Percentiles rank a stretch among this genome's conserved stretches.
Conservation (phyloP, 2,888 invertebrate species). For the Callimorpha dominula region DNA sequence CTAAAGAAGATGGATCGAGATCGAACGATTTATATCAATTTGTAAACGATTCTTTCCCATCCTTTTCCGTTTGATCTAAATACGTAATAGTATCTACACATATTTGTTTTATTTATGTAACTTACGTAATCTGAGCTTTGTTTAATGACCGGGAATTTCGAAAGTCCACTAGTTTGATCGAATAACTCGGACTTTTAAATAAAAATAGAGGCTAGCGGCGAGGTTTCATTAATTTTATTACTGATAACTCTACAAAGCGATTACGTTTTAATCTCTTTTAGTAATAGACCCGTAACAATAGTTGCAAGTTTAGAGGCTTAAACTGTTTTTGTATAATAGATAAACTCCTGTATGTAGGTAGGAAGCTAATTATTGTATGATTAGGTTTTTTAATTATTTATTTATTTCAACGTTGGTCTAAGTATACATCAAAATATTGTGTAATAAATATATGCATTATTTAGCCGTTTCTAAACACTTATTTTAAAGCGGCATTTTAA, state of each 20-base stretch:
- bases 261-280: no score
- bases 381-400: background rate
- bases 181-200: slow-evolving; percentile 14
- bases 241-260: slow-evolving; percentile 21
- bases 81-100: slow-evolving; percentile 58
- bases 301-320: background rate
- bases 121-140: slow-evolving; percentile 21
- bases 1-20: slow-evolving; percentile 82
- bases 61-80: slow-evolving; percentile 72
- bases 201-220: slow-evolving; percentile 6
- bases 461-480: background rate
- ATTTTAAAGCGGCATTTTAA: slow-evolving; percentile 2
- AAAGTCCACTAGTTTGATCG: slow-evolving; percentile 5
- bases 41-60: slow-evolving; percentile 71
- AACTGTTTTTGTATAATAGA: background rate
- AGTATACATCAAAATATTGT: background rate
- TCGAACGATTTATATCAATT: slow-evolving; percentile 84
- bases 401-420: background rate
- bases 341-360: background rate
- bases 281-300: slow-evolving; percentile 14
- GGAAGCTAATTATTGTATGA: background rate
- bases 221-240: slow-evolving; percentile 23
- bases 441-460: background rate
- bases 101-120: slow-evolving; percentile 37
- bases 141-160: slow-evolving; percentile 14